Evolutionary conservation across 2,113 vertebrate genomes (phyloP).

Genomic region (Chaenocephalus aceratus): DNA sequence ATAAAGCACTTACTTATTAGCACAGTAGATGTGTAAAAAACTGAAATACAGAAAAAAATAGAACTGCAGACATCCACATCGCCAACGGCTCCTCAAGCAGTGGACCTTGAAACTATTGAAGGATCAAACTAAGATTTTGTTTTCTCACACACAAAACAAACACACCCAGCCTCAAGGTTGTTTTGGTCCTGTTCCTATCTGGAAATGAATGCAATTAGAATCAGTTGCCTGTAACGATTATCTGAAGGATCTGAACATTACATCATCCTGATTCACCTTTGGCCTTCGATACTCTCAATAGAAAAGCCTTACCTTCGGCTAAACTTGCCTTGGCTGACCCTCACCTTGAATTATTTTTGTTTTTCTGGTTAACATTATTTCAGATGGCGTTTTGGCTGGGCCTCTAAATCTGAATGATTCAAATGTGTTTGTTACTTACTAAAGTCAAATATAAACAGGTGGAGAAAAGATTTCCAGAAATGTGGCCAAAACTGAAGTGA

Average conservation of each 20-base stretch:
- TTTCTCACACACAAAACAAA: neutral
- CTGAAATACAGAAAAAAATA: neutral
- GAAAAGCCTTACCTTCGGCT: neutral
- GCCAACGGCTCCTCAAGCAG: neutral
- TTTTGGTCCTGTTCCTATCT: neutral
- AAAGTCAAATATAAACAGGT: slow-evolving; percentile 9
- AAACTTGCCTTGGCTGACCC: neutral
- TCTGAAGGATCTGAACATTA: neutral
- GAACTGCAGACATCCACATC: neutral
- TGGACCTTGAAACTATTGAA: neutral
- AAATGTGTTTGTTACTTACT: neutral
- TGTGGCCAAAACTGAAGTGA: slow-evolving; percentile 3
- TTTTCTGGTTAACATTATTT: slow-evolving; percentile 12
- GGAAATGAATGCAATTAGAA: neutral
- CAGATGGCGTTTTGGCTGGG: neutral
- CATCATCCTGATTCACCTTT: slow-evolving; percentile 1
- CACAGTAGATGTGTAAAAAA: neutral
- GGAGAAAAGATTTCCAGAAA: neutral
- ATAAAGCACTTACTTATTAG: neutral
- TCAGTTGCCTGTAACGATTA: neutral
- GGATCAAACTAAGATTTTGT: neutral
- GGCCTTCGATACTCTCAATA: neutral
- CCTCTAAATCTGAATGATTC: neutral
- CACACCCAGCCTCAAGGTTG: neutral
- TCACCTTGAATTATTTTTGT: neutral